Percentiles rank a stretch among this genome's conserved stretches.
Conservation (phyloP, 2,888 invertebrate genomes). For the Pycnomerus fuliginosus region DNA sequence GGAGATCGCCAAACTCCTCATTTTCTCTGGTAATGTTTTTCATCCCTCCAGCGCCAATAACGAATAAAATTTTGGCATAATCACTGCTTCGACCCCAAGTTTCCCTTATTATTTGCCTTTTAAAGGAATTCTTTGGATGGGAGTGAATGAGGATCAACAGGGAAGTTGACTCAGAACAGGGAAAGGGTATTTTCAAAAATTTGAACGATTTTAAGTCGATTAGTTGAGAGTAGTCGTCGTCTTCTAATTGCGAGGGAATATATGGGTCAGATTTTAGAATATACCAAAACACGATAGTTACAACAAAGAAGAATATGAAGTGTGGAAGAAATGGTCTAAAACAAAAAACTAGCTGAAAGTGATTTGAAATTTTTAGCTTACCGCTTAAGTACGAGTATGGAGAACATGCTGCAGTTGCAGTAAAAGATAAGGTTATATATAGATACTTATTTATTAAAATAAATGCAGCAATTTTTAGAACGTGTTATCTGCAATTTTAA, state of each 20-base stretch:
- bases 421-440: neutral
- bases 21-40: constrained; percentile 56
- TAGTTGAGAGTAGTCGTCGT: neutral
- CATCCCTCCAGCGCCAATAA: constrained; percentile 43
- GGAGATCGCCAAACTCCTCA: constrained; percentile 62
- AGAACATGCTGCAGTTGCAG: neutral
- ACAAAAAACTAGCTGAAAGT: too few relatives aligned
- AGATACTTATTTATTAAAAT: neutral
- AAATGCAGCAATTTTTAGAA: neutral
- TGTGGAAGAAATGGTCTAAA: too few relatives aligned
- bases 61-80: constrained; percentile 57
- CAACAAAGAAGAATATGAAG: too few relatives aligned
- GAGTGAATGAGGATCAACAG: constrained; percentile 54
- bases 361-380: too few relatives aligned
- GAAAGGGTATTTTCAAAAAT: neutral
- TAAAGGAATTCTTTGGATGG: constrained; percentile 64
- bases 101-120: constrained; percentile 66
- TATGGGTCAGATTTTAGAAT: too few relatives aligned
- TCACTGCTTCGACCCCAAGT: constrained; percentile 67
- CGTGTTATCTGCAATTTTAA: too few relatives aligned
- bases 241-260: too few relatives aligned
- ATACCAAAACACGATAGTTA: too few relatives aligned
- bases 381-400: neutral
- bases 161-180: neutral
- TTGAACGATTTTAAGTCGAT: neutral